Base-by-base conservation (phyloP, 2,113 vertebrate genomes). In the Mesembrinibis cayennensis region DNA sequence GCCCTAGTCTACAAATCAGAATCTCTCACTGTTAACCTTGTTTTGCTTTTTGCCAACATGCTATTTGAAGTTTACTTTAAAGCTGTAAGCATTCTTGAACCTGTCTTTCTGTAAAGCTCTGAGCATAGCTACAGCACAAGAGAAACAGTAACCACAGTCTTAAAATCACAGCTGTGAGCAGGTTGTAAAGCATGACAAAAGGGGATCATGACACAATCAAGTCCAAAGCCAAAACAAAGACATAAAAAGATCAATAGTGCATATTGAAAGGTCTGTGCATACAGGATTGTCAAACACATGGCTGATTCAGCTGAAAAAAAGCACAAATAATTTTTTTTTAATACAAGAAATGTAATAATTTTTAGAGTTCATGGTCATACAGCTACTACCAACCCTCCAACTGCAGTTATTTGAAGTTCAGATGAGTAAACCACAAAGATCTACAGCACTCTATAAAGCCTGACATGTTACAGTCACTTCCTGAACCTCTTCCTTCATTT, bases 401-500 rank as follows among this genome's bases (percentile, higher is more conserved):
- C 81, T 19, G 55, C 63, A 86, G 67, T 29, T 90, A 84, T 66
- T 14, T 85, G 81, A 93, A 89, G 81, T 72, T 79, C 56, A 85
- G 52, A 63, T 53, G 69, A 79, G 82, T 65, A 72, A 96, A 82
- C 74, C 79, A 70, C 52, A 84, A 72, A 87, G 73, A 79, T 47
- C 70, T 82, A 85, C 47, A 85, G 73, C 44, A 80, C 11, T 61
- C 78, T 49, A 36, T 49, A 95, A 96, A 87, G 71, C 30, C 70
- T 90, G 66, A 61, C 19, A 72, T 7, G 34, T 69, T 84, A 80
- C 63, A 89, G 73, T 76, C 50, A 44, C 62, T 85, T 87, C 63
- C 65, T 94, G 80, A 93, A 83, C 45, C 65, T 71, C 74, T 85
- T 79, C 77, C 69, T 96, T 91, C 49, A 72, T 89, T 91, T 85